Evolutionary conservation across 2,797 vertebrate species (phyloP), one percentile per base, ranked within the genome.

Genomic region (Trichosurus vulpecula): DNA sequence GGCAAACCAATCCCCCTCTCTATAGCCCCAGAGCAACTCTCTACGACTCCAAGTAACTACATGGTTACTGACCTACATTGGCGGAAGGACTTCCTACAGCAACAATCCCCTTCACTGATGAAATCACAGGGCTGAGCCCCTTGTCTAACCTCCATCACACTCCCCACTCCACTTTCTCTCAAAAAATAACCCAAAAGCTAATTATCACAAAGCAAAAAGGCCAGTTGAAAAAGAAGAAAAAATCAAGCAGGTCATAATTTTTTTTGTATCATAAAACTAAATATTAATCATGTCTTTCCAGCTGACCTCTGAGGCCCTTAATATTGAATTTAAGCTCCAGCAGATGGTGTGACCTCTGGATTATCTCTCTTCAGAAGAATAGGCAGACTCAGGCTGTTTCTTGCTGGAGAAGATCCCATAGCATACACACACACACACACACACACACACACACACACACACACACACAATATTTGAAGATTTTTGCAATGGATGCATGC

Each of bases 261-360:
- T n/a, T 97, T 98, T 47, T 61, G 12, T 94, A 55, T 96, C 29
- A 11, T 96, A 94, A 98, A 95, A 90, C 58, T 94, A 92, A 95
- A 53, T 96, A 94, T 95, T 95, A 93, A 27, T 94, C 51, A 35
- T 96, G 57, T 93, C 41, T 97, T 97, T 87, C 95, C 96, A 97
- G 89, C 94, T 95, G 54, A 91, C 54, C 92, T 55, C 1, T 51
- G 91, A 53, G 94, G 74, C 35, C 30, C 95, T 96, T 98, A 92
- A 58, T 97, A 92, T 97, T 95, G 89, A 97, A 93, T 96, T 91
- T 95, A 97, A 97, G 41, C 47, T 90, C 47, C 89, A 96, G 91
- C 54, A 97, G 90, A 95, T 47, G 0, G 61, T 95, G 94, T 94
- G 96, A 96, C n/a, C 92, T 97, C 92, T 96, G 93, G 95, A 96